Evolutionary conservation across 1,140 invertebrate genomes (phyloP).

Genomic region (Drosophila nigromelanica): DNA sequence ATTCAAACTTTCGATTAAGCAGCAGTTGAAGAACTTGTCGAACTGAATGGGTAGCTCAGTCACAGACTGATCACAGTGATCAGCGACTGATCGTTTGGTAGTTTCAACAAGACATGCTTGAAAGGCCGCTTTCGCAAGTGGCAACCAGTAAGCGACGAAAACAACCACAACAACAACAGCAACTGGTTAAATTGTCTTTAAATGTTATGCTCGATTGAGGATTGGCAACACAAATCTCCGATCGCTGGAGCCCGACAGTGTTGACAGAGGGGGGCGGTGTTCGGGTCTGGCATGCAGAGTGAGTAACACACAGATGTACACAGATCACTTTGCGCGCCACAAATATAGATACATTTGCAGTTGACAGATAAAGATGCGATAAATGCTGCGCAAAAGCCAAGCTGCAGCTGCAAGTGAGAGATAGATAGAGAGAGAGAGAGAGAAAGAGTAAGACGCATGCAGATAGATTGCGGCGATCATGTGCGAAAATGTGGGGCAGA

Average conservation of each 20-base stretch:
- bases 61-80: background rate
- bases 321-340: constrained; percentile 12
- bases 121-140: no score
- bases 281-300: constrained; percentile 18
- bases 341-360: constrained; percentile 41
- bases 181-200: constrained; percentile 51
- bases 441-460: constrained; percentile 15
- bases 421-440: constrained; percentile 41
- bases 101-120: constrained; percentile 6
- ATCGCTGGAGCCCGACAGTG: constrained; percentile 25
- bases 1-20: constrained; percentile 10
- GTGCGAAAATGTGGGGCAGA: constrained; percentile 58
- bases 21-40: constrained; percentile 1
- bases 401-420: constrained; percentile 30
- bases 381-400: constrained; percentile 27
- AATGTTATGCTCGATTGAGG: constrained; percentile 67
- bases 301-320: constrained; percentile 18
- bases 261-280: constrained; percentile 1
- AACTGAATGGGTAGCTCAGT: constrained; percentile 1
- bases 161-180: constrained; percentile 32
- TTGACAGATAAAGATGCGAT: constrained; percentile 36
- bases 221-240: constrained; percentile 40
- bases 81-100: constrained; percentile 11
- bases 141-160: constrained; percentile 22
- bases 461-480: constrained; percentile 58